phyloP scores from a whole-genome alignment of 1,140 invertebrate species.

The Lasioglossum albipes region DNA sequence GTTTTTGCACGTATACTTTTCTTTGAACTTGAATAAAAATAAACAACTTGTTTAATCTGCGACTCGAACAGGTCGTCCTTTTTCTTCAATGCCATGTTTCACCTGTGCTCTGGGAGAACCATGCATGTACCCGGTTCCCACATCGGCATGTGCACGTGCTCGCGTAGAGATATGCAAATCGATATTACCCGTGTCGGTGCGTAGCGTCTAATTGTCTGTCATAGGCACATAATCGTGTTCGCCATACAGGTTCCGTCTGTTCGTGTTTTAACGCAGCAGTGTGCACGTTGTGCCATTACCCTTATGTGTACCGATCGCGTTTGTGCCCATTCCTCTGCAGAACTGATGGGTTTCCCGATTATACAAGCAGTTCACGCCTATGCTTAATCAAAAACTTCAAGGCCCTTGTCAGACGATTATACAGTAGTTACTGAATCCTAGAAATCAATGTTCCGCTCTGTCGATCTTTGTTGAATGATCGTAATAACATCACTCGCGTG shows the following conservation, averaged over 20 bases:
- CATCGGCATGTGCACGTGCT: conserved; percentile 29
- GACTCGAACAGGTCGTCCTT: background rate
- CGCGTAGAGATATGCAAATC: conserved; percentile 40
- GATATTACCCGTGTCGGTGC: conserved; percentile 27
- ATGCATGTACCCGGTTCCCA: background rate
- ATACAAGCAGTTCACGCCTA: background rate
- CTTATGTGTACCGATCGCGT: conserved; percentile 9
- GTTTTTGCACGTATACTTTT: too few species aligned
- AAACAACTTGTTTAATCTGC: background rate
- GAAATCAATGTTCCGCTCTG: background rate
- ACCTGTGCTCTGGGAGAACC: background rate
- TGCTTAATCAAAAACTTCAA: background rate
- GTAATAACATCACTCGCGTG: too few species aligned
- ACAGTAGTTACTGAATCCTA: background rate
- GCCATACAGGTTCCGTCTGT: conserved; percentile 3
- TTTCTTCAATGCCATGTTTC: background rate
- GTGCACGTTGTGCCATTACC: background rate
- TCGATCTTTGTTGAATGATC: too few species aligned
- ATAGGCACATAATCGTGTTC: conserved; percentile 32
- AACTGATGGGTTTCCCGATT: background rate
- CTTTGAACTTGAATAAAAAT: background rate
- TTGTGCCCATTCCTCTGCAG: background rate
- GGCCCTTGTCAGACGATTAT: background rate
- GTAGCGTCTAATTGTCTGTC: conserved; percentile 47
- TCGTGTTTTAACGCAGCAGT: conserved; percentile 20